Evolutionary conservation across 2,113 vertebrate genomes (phyloP).

Genomic region (Oriolus oriolus): DNA sequence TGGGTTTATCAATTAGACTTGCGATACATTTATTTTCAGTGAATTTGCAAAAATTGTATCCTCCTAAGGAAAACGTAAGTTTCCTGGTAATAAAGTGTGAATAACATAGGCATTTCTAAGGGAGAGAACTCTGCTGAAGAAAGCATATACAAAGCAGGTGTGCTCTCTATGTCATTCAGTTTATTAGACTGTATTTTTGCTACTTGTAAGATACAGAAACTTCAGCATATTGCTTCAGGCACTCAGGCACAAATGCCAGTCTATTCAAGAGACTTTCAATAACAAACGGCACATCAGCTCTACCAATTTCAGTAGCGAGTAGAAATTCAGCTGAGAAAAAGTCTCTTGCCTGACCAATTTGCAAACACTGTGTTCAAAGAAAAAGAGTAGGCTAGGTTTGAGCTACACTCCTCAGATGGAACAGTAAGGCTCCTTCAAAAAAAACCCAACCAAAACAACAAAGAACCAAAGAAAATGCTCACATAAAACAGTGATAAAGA

Average conservation of each 20-base stretch:
- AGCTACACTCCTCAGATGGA: background rate
- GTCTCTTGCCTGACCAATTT: background rate
- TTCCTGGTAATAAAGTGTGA: background rate
- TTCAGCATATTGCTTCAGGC: background rate
- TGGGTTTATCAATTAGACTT: background rate
- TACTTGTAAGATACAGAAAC: background rate
- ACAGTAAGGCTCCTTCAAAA: background rate
- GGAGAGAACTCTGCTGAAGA: background rate
- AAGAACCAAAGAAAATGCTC: background rate
- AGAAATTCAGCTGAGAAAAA: background rate
- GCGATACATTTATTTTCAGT: background rate
- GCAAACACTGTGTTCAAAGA: background rate
- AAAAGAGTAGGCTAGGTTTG: background rate
- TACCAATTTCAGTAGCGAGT: accelerated
- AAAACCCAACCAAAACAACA: background rate
- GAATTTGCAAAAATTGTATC: background rate
- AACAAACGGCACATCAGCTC: background rate
- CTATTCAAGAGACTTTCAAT: background rate
- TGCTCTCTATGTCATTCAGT: background rate
- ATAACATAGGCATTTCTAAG: background rate
- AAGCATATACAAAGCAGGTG: background rate
- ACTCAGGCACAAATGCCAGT: background rate
- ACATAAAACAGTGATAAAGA: background rate
- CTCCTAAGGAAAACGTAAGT: background rate
- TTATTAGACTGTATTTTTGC: background rate